A percentile compares a stretch with the other conserved stretches of the same genome.
Conservation (phyloP, 2,888 invertebrate species). For the Atrina japonica region DNA sequence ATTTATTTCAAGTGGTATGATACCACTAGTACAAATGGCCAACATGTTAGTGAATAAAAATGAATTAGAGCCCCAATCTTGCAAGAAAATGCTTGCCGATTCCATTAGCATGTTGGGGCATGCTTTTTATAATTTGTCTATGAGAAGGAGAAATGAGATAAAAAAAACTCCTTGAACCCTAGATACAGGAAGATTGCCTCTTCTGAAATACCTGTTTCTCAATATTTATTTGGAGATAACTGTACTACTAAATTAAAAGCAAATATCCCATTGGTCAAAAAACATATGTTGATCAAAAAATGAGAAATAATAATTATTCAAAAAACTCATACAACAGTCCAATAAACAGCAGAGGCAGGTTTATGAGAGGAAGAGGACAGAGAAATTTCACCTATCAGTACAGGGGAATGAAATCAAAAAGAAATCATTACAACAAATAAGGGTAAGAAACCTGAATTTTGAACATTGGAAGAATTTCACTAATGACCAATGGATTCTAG, state of each 20-base stretch:
- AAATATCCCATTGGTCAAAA: constrained; percentile 5
- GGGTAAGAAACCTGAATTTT: background rate
- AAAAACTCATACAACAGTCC: too few relatives aligned
- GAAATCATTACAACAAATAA: background rate
- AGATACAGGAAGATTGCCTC: background rate
- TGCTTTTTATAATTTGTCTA: background rate
- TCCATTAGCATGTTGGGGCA: constrained; percentile 9
- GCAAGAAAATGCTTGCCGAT: background rate
- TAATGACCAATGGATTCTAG: constrained; percentile 25
- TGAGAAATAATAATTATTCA: too few relatives aligned
- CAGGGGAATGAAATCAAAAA: too few relatives aligned
- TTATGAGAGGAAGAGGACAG: background rate
- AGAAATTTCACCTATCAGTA: background rate
- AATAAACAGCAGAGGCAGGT: constrained; percentile 3
- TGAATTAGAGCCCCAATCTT: background rate
- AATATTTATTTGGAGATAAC: constrained; percentile 3
- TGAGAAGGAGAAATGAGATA: constrained; percentile 5
- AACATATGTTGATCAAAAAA: too few relatives aligned
- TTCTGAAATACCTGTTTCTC: background rate
- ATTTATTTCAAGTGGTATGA: background rate
- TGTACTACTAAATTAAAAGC: background rate
- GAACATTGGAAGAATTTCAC: constrained; percentile 17
- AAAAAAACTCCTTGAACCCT: background rate
- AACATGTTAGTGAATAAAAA: constrained; percentile 8
- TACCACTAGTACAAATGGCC: background rate